Base-by-base conservation (phyloP, 2,113 vertebrate genomes). In the Larimichthys polyactis region DNA sequence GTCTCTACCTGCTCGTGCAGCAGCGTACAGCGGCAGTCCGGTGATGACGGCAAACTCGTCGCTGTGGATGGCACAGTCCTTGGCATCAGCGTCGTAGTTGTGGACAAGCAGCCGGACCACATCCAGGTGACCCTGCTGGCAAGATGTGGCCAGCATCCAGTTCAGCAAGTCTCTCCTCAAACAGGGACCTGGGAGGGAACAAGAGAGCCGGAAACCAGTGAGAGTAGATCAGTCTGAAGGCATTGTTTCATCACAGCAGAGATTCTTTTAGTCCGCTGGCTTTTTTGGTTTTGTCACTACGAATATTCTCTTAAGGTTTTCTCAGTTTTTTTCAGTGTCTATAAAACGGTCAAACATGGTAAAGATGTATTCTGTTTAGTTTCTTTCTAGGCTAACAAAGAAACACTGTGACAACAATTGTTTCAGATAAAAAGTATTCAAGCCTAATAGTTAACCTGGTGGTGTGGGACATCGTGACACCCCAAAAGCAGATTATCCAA, bases 101-200 rank as follows among this genome's bases (percentile, higher is more conserved):
- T 94, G 93, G 19, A 99, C 94, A 11, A 99, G 93, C 58, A 98
- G 94, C 59, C 94, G 96, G 10, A 97, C 98, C 32, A 98, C 54
- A 0, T 95, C 95, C 79, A 98, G 78, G 76, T 99, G 97, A 20
- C 97, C 97, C 49, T 91, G 95, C 83, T 97, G 95, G 77, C 97
- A 99, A 1, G 97, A 96, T 1, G 96, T 93, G 54, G 96, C 96
- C 87, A 99, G 88, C 96, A 99, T 97, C 96, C 96, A 97, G 95
- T 96, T 98, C 80, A 99, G 90, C 32, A 99, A 93, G 22, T 97
- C 95, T 36, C 94, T 96, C 82, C 85, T 93, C 51, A 92, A 89
- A 17, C 81, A 93, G 0, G 92, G 90, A 81, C 91, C 97, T 99
- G 60, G 58, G 1, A 58, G 8, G 15, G 40, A 64, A 29, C 1